A percentile compares a stretch with the other conserved stretches of the same genome.
phyloP scores from a whole-genome alignment of 2,113 vertebrate genomes.

The Spermophilus dauricus region DNA sequence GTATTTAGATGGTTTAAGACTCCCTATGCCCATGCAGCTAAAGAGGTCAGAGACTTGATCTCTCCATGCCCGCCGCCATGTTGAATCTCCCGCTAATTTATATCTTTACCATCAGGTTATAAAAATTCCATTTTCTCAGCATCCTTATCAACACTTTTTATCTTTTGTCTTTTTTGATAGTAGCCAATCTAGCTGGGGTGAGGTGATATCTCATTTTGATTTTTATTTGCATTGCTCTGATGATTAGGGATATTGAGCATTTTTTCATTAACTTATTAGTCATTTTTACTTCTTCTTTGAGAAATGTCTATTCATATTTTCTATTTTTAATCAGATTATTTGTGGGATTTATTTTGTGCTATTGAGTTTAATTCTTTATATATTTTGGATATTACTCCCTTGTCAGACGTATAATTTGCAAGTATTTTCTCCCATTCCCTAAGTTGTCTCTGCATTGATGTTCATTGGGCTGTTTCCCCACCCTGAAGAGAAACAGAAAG shows the following conservation, averaged over 20 bases:
- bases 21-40: too few relatives aligned
- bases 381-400: neutral
- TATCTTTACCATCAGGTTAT: neutral
- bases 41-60: too few relatives aligned
- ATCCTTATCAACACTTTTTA: neutral
- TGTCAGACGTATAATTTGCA: neutral
- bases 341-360: neutral
- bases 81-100: neutral
- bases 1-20: too few relatives aligned
- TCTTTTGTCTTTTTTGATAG: neutral
- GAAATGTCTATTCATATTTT: neutral
- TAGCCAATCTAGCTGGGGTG: neutral
- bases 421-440: neutral
- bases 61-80: too few relatives aligned
- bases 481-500: neutral
- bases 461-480: too few relatives aligned
- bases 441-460: neutral
- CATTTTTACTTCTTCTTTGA: neutral
- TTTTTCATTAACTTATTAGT: neutral
- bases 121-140: neutral
- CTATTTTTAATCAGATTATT: neutral
- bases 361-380: neutral
- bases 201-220: neutral
- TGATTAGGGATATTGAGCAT: neutral
- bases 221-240: neutral